phyloP scores from a whole-genome alignment of 35 echinoderm and acorn worm species.

The Ophioderma brevispina region DNA sequence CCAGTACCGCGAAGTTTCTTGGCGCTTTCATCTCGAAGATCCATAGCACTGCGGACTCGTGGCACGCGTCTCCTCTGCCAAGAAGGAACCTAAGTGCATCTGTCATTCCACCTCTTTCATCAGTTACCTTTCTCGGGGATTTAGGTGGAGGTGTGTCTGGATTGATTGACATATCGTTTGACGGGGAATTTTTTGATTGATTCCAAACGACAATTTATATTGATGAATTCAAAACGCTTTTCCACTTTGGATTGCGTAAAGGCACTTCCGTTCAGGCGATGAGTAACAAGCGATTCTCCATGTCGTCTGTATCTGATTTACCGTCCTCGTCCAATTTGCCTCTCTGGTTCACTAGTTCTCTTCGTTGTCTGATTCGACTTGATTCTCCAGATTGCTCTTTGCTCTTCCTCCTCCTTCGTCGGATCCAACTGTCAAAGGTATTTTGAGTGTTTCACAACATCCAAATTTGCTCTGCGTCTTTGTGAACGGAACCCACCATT shows the following conservation, averaged over 20 bases:
- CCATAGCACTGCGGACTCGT: not conserved
- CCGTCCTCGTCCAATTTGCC: not conserved
- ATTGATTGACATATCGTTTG: not conserved
- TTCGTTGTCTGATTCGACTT: too few species aligned
- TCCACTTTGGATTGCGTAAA: not conserved
- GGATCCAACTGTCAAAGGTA: too few species aligned
- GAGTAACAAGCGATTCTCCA: not conserved
- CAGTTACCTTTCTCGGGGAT: not conserved
- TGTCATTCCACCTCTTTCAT: not conserved
- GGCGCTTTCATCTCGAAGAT: not conserved
- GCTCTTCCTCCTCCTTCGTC: too few species aligned
- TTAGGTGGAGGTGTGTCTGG: not conserved
- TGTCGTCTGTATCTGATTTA: not conserved
- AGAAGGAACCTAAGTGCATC: not conserved
- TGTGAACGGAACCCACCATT: too few species aligned
- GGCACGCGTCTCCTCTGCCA: not conserved
- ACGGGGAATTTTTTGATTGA: not conserved
- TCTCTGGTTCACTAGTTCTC: too few species aligned
- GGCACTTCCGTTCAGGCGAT: not conserved
- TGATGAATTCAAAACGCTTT: not conserved
- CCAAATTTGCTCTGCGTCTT: too few species aligned
- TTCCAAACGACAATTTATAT: not conserved
- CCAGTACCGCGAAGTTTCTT: constrained; percentile 1
- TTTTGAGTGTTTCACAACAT: too few species aligned
- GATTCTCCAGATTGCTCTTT: too few species aligned